Evolutionary conservation across 1,140 invertebrate species (phyloP), one percentile per base, ranked within the genome.

Genomic region (Zaprionus africanus): DNA sequence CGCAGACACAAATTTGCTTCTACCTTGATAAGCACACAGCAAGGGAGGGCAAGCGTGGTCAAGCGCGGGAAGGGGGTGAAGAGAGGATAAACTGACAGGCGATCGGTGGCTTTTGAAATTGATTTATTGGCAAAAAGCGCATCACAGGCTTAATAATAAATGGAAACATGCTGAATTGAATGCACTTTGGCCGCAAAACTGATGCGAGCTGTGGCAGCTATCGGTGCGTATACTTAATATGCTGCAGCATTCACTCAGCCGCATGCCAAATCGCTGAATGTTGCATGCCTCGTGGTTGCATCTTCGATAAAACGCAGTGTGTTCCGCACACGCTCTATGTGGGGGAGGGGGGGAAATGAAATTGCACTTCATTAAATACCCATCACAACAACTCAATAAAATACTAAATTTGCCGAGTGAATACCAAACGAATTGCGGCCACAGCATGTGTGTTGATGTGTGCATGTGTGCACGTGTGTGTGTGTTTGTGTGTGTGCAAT

Each of bases 341-440:
- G 46, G 13, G 19, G 76, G 78, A 72, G 77, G 72, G 60, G 81
- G n/a, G n/a, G 41, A 84, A 88, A 78, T 74, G 59, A 66, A 90
- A 90, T 73, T 80, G 81, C 85, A 85, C 85, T 90, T 90, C 82
- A 90, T 90, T 90, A 90, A 82, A 90, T 79, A 82, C 81, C 79
- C 85, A 90, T 90, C 76, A 90, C 81, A 85, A 90, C 79, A 90
- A 90, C 79, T 90, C 85, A 90, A 90, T 90, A 90, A 90, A 85
- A 90, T 80, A 77, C 85, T 90, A 84, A 81, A 85, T 79, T 90
- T 78, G 65, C 43, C 57, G 63, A 56, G 61, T 57, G 68, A 73
- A 56, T 73, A 66, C 56, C 54, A 61, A 74, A 66, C 69, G 68
- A 81, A 78, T 71, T 63, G 73, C 53, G 72, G 73, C 72, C 57